A percentile compares a stretch with the other conserved stretches of the same genome.
Evolutionary conservation across 2,888 invertebrate genomes (phyloP).

Genomic region (Glaucopsyche alexis): DNA sequence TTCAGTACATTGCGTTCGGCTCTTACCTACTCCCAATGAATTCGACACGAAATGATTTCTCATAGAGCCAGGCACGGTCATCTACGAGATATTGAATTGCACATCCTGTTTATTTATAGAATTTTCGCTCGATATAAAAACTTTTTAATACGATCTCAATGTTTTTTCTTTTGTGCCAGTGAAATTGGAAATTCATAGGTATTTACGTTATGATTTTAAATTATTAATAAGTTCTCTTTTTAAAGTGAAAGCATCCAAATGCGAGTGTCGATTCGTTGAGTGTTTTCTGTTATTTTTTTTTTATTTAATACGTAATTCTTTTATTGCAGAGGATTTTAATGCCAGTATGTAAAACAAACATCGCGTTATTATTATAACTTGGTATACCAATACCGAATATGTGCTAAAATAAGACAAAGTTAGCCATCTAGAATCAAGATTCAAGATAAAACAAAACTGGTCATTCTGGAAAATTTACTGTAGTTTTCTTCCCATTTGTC

Average conservation of each 20-base stretch:
- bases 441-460: too few relatives aligned
- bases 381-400: background rate
- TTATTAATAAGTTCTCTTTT: background rate
- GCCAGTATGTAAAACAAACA: background rate
- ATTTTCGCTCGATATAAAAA: constrained; percentile 4
- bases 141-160: background rate
- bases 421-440: background rate
- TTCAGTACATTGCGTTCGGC: constrained; percentile 63
- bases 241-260: background rate
- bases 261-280: too few relatives aligned
- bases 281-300: background rate
- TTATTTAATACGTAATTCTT: background rate
- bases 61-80: constrained; percentile 17
- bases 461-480: background rate
- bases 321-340: background rate
- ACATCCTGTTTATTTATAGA: background rate
- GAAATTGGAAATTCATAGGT: background rate
- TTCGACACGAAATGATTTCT: constrained; percentile 52
- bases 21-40: constrained; percentile 63
- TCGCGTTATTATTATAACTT: background rate
- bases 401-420: background rate
- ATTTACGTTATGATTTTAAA: background rate
- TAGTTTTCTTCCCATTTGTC: background rate
- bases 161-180: background rate
- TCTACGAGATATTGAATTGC: background rate